Evolutionary conservation across 2,888 invertebrate species (phyloP).

Genomic region (Pediacus dermestoides): DNA sequence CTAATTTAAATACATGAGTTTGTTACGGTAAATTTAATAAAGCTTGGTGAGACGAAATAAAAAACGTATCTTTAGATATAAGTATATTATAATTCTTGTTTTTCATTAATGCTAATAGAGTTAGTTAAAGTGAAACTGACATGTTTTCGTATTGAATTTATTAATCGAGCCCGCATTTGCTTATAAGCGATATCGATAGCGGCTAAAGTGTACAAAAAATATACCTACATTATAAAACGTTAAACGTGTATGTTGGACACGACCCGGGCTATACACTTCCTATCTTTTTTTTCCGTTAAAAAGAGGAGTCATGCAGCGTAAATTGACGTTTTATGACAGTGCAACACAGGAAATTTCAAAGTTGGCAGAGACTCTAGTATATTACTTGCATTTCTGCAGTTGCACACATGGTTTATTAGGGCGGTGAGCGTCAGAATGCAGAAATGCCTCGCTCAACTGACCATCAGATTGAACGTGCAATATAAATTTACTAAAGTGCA

Average conservation of each 20-base stretch:
- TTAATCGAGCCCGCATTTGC: slow-evolving; percentile 8
- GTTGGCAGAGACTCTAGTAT: slow-evolving; percentile 27
- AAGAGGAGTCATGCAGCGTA: slow-evolving; percentile 38
- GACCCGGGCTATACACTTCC: no score
- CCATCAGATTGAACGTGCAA: slow-evolving; percentile 24
- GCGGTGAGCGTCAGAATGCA: slow-evolving; percentile 19
- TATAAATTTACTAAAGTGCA: slow-evolving; percentile 4
- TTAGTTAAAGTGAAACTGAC: no score
- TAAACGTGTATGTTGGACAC: no score
- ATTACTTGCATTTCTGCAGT: slow-evolving; percentile 34
- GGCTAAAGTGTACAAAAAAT: no score
- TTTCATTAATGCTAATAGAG: no score
- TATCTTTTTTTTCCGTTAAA: slow-evolving; percentile 38
- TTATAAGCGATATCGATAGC: slow-evolving; percentile 5
- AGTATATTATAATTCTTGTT: no score
- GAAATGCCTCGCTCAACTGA: slow-evolving; percentile 24
- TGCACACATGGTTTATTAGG: slow-evolving; percentile 31
- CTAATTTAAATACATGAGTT: no score
- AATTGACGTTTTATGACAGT: slow-evolving; percentile 45
- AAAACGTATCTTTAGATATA: no score
- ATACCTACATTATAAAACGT: no score
- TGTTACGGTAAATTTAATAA: no score
- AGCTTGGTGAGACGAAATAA: no score
- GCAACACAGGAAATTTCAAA: slow-evolving; percentile 46
- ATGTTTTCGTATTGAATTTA: slow-evolving; percentile 3